Conservation (phyloP, 2,888 invertebrate species). For the Dynastes tityus region DNA sequence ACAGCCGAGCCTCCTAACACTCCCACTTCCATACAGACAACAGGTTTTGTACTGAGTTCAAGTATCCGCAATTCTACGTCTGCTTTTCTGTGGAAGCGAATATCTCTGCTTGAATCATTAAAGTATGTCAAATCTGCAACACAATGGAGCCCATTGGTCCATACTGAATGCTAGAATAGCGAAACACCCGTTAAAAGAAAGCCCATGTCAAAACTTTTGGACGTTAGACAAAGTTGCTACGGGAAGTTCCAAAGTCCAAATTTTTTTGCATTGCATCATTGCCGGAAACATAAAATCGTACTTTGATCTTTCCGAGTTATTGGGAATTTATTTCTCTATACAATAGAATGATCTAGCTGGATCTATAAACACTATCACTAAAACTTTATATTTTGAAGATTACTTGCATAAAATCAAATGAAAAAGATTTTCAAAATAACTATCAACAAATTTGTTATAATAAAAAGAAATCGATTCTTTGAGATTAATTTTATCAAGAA, state of each 20-base stretch:
- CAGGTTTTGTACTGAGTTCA: conserved; percentile 19
- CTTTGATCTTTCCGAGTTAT: neutral
- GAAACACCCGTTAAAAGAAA: too few relatives aligned
- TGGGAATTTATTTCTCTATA: neutral
- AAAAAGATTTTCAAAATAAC: too few relatives aligned
- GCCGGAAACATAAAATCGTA: neutral
- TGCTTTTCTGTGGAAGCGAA: neutral
- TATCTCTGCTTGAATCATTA: neutral
- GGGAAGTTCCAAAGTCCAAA: neutral
- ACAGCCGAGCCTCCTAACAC: conserved; percentile 53
- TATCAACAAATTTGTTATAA: too few relatives aligned
- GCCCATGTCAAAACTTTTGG: too few relatives aligned
- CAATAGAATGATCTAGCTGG: neutral
- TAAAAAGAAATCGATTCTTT: too few relatives aligned
- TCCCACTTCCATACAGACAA: conserved; percentile 46
- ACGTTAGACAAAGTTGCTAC: too few relatives aligned
- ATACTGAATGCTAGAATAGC: too few relatives aligned
- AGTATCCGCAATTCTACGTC: neutral
- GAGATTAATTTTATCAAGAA: too few relatives aligned
- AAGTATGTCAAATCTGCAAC: neutral
- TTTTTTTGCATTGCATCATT: conserved; percentile 2
- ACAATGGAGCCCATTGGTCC: neutral
- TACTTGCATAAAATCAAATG: too few relatives aligned
- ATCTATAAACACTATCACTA: too few relatives aligned
- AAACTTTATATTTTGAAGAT: too few relatives aligned